Evolutionary conservation across 1,140 invertebrate genomes (phyloP), one percentile per base, ranked within the genome.

Genomic region (Chrysoperla carnea): DNA sequence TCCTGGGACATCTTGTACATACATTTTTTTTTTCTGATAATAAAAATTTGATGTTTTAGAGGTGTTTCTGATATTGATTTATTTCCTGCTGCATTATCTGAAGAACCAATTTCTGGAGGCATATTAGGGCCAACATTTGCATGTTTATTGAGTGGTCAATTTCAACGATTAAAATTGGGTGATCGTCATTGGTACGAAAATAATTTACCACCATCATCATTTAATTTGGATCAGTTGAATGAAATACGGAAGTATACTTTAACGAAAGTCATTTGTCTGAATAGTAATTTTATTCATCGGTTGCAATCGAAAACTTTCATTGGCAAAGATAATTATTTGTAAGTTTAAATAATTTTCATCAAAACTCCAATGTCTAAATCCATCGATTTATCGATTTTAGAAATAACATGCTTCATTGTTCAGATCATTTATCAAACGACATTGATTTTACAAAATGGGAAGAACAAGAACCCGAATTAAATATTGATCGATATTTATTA

Each of bases 161-260:
- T 83, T 45, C 59, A 40, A n/a, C 17, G 28, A 33, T 28, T 9
- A 9, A 29, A 39, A 36, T 13, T 29, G n/a, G 43, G 38, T 39
- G 38, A 39, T 29, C 15, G 38, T 11, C 38, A 39, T 39, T 39
- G 38, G 38, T 91, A 89, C 56, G 88, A 93, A 63, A 90, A 84
- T 39, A 77, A 81, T 46, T 80, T 88, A 54, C 68, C 78, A 0
- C 74, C 75, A 14, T 69, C 84, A 1, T 65, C 76, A 29, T 92
- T 92, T 55, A 84, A 81, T 2, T 81, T 87, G 56, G 76, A 77
- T 37, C 93, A 97, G 59, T 57, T 96, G 40, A 72, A 76, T 4
- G 87, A 94, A 60, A 78, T 97, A 37, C 70, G 90, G 12, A 90
- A 91, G 56, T 72, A 76, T 0, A 89, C 84, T 0, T 57, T 97